Evolutionary conservation across 2,797 vertebrate species (phyloP).

Genomic region (Remorina albescens): DNA sequence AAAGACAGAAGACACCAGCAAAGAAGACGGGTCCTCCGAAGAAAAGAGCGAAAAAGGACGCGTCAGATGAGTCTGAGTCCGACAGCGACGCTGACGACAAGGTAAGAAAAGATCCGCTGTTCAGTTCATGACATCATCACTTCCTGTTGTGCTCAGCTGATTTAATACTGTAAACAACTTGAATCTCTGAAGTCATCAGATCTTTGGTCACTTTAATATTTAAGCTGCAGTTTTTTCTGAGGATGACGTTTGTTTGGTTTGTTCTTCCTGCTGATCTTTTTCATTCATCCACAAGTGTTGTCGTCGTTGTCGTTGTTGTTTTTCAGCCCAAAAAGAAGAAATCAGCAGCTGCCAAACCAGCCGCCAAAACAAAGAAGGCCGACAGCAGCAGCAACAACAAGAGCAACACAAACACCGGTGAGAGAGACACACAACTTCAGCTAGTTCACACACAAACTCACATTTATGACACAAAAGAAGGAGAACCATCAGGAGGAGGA

Average conservation of each 20-base stretch:
- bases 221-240: no score
- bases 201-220: no score
- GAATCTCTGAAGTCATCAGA: no score
- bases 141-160: no score
- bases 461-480: no score
- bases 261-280: no score
- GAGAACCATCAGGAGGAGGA: no score
- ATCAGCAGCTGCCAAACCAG: conserved; percentile 58
- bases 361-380: conserved; percentile 93
- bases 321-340: conserved; percentile 90
- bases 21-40: conserved; percentile 66
- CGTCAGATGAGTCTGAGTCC: conserved; percentile 57
- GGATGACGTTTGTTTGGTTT: no score
- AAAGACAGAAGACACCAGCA: conserved; percentile 48
- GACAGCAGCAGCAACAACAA: conserved; percentile 94
- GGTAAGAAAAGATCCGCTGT: no score
- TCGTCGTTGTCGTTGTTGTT: conserved; percentile 31
- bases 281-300: no score
- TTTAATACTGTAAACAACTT: no score
- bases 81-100: conserved; percentile 64
- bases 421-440: conserved; percentile 33
- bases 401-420: conserved; percentile 86
- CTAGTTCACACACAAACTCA: background rate
- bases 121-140: no score
- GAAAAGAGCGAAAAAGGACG: conserved; percentile 64